phyloP scores from a whole-genome alignment of 2,113 vertebrate genomes.

The Agapornis roseicollis region DNA sequence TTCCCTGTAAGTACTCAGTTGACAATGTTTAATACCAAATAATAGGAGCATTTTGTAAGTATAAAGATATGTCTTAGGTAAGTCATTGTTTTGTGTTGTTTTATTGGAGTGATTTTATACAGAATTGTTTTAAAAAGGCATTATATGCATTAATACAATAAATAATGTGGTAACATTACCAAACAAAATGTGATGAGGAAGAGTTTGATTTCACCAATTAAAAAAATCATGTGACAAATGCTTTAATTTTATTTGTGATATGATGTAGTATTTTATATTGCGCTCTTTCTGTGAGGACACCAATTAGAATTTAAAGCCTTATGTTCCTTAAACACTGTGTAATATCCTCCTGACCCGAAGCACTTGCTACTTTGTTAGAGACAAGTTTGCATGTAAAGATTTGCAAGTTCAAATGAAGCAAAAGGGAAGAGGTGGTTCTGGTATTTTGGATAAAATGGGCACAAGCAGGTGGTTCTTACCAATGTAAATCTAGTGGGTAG shows the following conservation, averaged over 20 bases:
- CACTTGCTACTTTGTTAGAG: background rate
- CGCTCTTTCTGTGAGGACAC: background rate
- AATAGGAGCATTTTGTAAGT: background rate
- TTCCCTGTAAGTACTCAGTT: background rate
- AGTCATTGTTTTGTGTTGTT: background rate
- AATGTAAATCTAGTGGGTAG: background rate
- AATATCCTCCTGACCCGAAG: background rate
- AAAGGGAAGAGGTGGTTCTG: background rate
- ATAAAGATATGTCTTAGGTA: background rate
- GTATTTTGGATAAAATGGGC: background rate
- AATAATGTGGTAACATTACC: background rate
- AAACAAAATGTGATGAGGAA: background rate
- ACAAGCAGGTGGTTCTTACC: background rate
- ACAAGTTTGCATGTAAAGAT: background rate
- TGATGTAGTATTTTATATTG: background rate
- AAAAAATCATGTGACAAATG: background rate
- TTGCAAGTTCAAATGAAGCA: background rate
- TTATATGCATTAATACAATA: background rate
- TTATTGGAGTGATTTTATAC: background rate
- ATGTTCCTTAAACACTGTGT: background rate
- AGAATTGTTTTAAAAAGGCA: background rate
- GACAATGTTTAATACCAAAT: background rate
- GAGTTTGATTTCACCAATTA: background rate
- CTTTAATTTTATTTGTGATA: background rate
- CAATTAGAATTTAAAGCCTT: background rate